phyloP scores from a whole-genome alignment of 1,140 invertebrate genomes.

The Drosophila pseudoobscura region DNA sequence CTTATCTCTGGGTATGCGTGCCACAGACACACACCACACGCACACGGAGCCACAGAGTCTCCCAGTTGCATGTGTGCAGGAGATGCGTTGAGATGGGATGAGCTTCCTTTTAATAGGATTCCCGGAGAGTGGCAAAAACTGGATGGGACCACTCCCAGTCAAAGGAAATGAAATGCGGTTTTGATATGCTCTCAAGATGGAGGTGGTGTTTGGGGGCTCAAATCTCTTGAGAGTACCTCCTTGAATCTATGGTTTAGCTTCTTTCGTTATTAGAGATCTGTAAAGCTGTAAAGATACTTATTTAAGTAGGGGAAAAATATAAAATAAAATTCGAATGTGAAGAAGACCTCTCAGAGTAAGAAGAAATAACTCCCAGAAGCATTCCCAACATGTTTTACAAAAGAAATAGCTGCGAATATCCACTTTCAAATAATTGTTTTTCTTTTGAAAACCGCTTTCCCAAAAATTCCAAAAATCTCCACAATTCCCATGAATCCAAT shows the following conservation, averaged over 20 bases:
- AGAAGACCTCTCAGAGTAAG: no score
- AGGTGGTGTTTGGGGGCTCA: no score
- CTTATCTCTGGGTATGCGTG: constrained; percentile 52
- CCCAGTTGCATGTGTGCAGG: constrained; percentile 38
- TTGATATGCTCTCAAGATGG: no score
- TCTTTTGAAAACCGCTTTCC: background rate
- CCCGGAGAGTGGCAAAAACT: constrained; percentile 40
- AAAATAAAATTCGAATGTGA: no score
- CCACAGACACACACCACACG: constrained; percentile 12
- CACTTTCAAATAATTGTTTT: background rate
- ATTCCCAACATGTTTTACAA: no score
- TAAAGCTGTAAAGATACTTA: no score
- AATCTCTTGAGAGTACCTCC: no score
- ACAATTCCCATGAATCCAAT: constrained; percentile 3
- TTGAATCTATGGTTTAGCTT: no score
- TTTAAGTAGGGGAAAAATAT: no score
- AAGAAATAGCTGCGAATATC: no score
- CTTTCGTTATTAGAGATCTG: no score
- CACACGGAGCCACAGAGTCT: background rate
- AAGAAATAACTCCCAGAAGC: no score
- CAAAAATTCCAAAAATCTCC: constrained; percentile 31
- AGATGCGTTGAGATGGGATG: constrained; percentile 37
- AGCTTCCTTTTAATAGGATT: constrained; percentile 50
- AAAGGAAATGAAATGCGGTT: constrained; percentile 35
- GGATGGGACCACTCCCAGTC: constrained; percentile 12